These are phyloP conservation scores for Ceratina japonica DNA, from an alignment of 1,140 invertebrate genomes.

Conservation along the genomic window DNA sequence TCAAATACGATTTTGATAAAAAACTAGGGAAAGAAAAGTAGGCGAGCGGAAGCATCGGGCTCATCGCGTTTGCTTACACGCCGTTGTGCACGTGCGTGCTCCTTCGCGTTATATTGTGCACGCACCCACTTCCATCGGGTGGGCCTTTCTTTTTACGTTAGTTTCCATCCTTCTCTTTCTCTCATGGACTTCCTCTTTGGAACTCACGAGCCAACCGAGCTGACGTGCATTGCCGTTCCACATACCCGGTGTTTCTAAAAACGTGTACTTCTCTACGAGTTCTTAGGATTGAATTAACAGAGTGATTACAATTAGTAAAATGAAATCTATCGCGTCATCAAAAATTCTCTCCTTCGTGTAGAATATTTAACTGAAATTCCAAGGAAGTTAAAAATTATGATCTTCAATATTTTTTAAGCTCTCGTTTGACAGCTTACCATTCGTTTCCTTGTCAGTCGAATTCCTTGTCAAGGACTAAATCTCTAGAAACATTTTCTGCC, in stretches of 20 bases:
- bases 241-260: slow-evolving; percentile 20
- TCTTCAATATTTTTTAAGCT: too few relatives aligned
- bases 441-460: too few relatives aligned
- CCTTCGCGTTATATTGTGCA: not conserved
- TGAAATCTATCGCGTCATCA: too few relatives aligned
- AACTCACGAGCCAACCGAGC: slow-evolving; percentile 1
- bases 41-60: slow-evolving; percentile 42
- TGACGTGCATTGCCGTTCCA: slow-evolving; percentile 17
- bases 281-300: too few relatives aligned
- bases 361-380: too few relatives aligned
- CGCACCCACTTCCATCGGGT: not conserved
- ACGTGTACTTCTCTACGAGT: not conserved
- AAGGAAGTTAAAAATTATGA: too few relatives aligned
- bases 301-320: too few relatives aligned
- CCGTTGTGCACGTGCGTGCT: slow-evolving; percentile 45
- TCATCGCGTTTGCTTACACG: not conserved
- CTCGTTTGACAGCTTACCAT: too few relatives aligned
- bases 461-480: too few relatives aligned
- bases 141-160: not conserved
- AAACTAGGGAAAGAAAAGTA: slow-evolving; percentile 26
- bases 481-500: too few relatives aligned
- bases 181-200: not conserved
- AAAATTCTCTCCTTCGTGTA: too few relatives aligned
- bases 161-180: not conserved
- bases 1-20: too few relatives aligned